Base-by-base conservation (phyloP, 2,113 vertebrate genomes). In the Vulpes vulpes region DNA sequence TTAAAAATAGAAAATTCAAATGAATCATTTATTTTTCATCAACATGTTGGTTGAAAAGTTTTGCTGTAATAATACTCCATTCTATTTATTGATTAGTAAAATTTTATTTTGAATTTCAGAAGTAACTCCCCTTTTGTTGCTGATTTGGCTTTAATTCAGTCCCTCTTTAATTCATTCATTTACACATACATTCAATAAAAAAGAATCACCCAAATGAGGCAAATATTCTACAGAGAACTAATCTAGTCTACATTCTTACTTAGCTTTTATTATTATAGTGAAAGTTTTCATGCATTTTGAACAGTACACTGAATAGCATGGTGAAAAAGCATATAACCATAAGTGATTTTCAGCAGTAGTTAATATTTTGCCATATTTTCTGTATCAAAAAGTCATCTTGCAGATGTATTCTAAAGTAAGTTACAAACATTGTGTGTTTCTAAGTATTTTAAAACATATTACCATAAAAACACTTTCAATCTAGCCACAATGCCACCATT, bases 321-420 rank as follows among this genome's bases (percentile, higher is more conserved):
- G n/a, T 93, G 43, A 55, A 83, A 74, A 93, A 71, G 38, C 8
- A 88, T 43, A 49, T 88, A 74, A 23, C 12, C 6, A 59, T 23
- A 59, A 73, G 38, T 73, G 19, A 80, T 89, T 57, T 88, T 95
- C 11, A 89, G 9, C 8, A 64, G 20, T 17, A 84, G 30, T 76
- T 76, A 71, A 65, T 83, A 90, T 79, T 87, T 91, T 96, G 17
- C 57, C 32, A 80, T 67, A 89, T 88, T 85, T 79, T 94, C n/a
- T 59, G 12, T 51, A 32, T 32, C 43, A 90, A 81, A 97, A 97
- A 92, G 78, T 49, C 79, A 16, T 59, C 82, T 90, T 64, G 16
- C 43, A 81, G 4, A 90, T 65, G 20, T 65, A 92, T 59, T 83
- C 25, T 79, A 64, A 94, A 92, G 19, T 35, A 86, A 87, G 82